Base-by-base conservation (phyloP, 2,888 invertebrate species). In the Pogonocherus hispidulus region DNA sequence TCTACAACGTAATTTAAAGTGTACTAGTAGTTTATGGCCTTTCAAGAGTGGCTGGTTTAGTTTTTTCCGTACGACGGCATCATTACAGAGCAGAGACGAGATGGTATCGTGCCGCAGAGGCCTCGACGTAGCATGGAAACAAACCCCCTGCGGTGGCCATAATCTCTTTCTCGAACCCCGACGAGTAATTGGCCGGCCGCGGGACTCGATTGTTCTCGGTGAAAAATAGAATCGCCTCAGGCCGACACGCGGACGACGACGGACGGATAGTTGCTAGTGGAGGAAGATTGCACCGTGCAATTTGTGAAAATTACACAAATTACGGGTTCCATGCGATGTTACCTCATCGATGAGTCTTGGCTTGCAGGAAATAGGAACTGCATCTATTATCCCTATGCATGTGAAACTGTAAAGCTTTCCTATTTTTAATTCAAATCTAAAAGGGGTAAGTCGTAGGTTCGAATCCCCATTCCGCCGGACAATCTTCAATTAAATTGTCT, bases 281-380 rank as follows among this genome's bases (percentile, higher is more conserved):
- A 44, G 27, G 46, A 59, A 46, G 47, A 46, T 47, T 59, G 51
- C 19, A 63, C 57, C 66, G 22, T 35, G 63, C 66, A 66, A 66
- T 70, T 66, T 63, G 59, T 59, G n/a, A 54, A 54, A 70, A 70
- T 70, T 70, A 66, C 56, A 63, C 63, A 66, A 69, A 70, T 70
- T 70, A 66, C 60, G 59, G 16, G 66, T 60, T 66, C 44, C 37
- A 37, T 41, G 46, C 37, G 44, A 67, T 46, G 16, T 63, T 32
- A 57, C 51, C 51, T 56, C 59, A 47, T 47, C 16, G 3, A 27
- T 44, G 37, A 20, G 46, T 16, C 9, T 47, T 41, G 59, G 56
- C 44, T 44, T 46, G 46, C 8, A 2, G 18, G 18, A 27, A 52
- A 32, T 51, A 20, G 51, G 51, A 20, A 51, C 1, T 22, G n/a